phyloP scores from a whole-genome alignment of 1,140 invertebrate species.

The Polyergus mexicanus region DNA sequence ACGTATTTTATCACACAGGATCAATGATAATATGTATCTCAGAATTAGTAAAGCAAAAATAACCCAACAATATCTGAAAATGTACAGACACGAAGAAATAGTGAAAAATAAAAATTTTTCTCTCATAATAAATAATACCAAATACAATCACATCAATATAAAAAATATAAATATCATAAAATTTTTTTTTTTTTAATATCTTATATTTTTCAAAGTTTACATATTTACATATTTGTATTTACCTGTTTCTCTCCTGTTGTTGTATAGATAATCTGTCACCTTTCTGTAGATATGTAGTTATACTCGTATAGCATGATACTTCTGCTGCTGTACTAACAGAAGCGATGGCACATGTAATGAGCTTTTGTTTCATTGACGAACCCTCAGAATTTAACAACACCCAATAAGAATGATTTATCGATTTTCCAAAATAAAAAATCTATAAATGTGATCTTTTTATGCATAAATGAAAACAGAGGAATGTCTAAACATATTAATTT shows the following conservation, averaged over 20 bases:
- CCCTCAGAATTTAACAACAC: constrained; percentile 80
- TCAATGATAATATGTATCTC: not conserved
- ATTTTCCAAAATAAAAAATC: constrained; percentile 83
- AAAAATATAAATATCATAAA: not conserved
- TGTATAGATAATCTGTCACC: constrained; percentile 81
- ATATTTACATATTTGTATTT: constrained; percentile 32
- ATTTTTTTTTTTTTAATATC: not conserved
- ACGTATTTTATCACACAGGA: not conserved
- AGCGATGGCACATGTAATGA: constrained; percentile 80
- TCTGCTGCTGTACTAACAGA: constrained; percentile 74
- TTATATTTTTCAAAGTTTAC: not conserved
- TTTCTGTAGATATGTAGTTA: constrained; percentile 76
- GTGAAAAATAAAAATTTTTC: not conserved
- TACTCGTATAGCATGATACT: constrained; percentile 81
- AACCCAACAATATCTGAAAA: not conserved
- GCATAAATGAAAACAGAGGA: too few relatives aligned
- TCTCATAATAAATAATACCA: not conserved
- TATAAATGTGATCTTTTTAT: constrained; percentile 48
- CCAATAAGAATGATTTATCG: constrained; percentile 81
- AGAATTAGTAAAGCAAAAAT: constrained; percentile 16
- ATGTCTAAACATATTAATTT: not conserved
- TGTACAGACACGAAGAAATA: not conserved
- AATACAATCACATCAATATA: not conserved
- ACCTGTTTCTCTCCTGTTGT: constrained; percentile 81
- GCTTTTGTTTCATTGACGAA: constrained; percentile 72